A percentile compares a stretch with the other conserved stretches of the same genome.
Conservation (phyloP, 2,797 vertebrate species). For the Aulostomus chinensis region DNA sequence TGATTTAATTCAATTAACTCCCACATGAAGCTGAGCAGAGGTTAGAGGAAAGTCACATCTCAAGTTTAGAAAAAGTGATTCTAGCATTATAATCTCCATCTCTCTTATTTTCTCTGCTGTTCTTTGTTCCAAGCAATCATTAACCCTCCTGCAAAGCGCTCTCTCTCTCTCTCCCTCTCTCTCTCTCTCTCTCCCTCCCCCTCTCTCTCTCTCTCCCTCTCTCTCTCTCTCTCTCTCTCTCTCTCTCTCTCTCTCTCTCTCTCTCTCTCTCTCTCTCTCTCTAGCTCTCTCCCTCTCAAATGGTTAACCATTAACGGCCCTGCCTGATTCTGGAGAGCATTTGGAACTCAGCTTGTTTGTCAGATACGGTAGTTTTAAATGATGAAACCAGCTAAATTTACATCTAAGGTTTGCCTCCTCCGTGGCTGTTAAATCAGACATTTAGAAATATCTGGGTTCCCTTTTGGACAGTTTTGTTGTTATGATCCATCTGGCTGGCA, state of each 20-base stretch:
- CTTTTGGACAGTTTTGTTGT: constrained; percentile 38
- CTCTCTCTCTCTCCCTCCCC: no score
- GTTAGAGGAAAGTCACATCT: constrained; percentile 23
- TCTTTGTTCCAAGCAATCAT: constrained; percentile 40
- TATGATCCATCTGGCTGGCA: constrained; percentile 31
- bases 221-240: no score
- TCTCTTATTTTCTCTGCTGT: constrained; percentile 2
- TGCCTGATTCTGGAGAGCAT: constrained; percentile 25
- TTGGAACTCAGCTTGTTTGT: constrained; percentile 1
- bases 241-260: no score
- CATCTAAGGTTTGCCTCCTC: constrained; percentile 49
- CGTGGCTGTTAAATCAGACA: constrained; percentile 37
- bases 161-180: constrained; percentile 13
- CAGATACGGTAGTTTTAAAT: constrained; percentile 39
- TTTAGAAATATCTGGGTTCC: constrained; percentile 41
- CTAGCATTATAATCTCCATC: background rate
- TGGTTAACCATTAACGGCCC: constrained; percentile 55
- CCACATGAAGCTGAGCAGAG: constrained; percentile 8
- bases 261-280: no score
- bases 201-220: no score
- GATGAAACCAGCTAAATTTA: constrained; percentile 53
- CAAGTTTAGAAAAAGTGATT: constrained; percentile 3
- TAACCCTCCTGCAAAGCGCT: constrained; percentile 14
- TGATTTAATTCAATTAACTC: constrained; percentile 41
- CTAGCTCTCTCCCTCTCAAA: constrained; percentile 31